Percentiles rank a stretch among this genome's conserved stretches.
Conservation (phyloP, 2,113 vertebrate genomes). For the Narcine bancroftii region DNA sequence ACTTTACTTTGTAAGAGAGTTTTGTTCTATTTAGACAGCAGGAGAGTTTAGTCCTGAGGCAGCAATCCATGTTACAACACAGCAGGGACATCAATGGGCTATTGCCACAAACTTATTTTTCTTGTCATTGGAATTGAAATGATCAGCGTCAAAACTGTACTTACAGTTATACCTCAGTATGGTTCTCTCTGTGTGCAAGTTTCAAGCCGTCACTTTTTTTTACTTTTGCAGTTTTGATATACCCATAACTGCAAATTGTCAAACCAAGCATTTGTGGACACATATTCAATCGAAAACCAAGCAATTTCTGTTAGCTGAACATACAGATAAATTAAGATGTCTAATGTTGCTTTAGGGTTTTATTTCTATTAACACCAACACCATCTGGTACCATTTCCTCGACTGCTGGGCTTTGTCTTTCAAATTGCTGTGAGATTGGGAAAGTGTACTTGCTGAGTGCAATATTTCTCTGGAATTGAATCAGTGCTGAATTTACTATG, state of each 20-base stretch:
- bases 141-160: slow-evolving; percentile 13
- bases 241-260: neutral
- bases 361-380: neutral
- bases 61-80: slow-evolving; percentile 1
- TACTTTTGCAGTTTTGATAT: neutral
- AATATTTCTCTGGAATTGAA: neutral
- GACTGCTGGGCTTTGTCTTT: neutral
- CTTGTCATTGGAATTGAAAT: slow-evolving; percentile 16
- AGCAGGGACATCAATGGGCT: neutral
- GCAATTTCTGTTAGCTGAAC: neutral
- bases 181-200: neutral
- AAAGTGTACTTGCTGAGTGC: neutral
- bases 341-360: neutral
- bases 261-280: neutral
- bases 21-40: slow-evolving; percentile 32
- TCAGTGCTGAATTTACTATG: neutral
- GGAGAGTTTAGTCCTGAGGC: slow-evolving; percentile 20
- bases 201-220: neutral
- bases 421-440: neutral
- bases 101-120: neutral
- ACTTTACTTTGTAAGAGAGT: neutral
- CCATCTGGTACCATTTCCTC: slow-evolving; percentile 9
- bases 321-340: slow-evolving; percentile 1
- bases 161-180: neutral
- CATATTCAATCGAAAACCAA: neutral